Evolutionary conservation across 2,113 vertebrate species (phyloP).

Genomic region (Clinocottus analis): DNA sequence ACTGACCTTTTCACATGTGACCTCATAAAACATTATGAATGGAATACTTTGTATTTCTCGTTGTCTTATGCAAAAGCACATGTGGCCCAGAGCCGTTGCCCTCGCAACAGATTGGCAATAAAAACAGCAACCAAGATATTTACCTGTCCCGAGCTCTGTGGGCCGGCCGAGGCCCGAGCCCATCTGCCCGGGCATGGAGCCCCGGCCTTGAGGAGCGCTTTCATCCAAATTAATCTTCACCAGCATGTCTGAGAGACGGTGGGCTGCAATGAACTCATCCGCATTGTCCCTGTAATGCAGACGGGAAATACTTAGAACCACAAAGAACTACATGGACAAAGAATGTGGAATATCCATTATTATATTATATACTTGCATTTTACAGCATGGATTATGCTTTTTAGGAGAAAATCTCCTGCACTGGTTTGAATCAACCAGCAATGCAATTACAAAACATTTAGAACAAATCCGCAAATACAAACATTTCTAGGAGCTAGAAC

Average conservation of each 20-base stretch:
- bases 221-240: conserved; percentile 81
- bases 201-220: conserved; percentile 41
- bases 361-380: too few species aligned
- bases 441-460: background rate
- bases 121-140: background rate
- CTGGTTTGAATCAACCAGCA: background rate
- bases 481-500: background rate
- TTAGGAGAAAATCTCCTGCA: background rate
- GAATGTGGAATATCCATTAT: background rate
- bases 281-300: conserved; percentile 78
- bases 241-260: conserved; percentile 75
- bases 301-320: background rate
- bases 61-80: background rate
- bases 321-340: background rate
- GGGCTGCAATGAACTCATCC: conserved; percentile 79
- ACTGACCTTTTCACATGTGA: background rate
- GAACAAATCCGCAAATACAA: background rate
- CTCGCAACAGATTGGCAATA: background rate
- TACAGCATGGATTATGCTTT: background rate
- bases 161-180: conserved; percentile 18
- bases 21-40: background rate
- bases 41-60: background rate
- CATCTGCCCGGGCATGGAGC: conserved; percentile 2
- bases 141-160: conserved; percentile 71
- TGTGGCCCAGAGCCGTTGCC: background rate